Conservation (phyloP, 2,797 vertebrate species). For the Iguana delicatissima region DNA sequence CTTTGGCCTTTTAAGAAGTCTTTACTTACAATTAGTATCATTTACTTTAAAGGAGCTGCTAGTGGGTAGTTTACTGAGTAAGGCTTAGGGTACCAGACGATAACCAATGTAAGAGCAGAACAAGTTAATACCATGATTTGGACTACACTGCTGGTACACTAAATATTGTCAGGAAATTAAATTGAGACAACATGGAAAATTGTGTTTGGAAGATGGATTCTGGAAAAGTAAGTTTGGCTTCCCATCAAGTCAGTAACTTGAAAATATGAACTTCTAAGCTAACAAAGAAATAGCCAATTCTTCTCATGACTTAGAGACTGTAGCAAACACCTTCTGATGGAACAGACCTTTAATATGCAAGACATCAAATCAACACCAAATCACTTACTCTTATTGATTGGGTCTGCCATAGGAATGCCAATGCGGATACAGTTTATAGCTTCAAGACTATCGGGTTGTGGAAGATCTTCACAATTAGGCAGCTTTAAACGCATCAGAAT, state of each 20-base stretch:
- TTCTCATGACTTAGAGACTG: neutral
- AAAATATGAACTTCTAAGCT: accelerated
- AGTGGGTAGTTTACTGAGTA: neutral
- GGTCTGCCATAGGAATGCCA: slow-evolving; percentile 95
- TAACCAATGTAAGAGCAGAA: neutral
- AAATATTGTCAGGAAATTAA: neutral
- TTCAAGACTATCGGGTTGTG: slow-evolving; percentile 89
- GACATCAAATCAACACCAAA: accelerated
- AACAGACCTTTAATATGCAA: neutral
- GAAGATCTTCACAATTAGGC: slow-evolving; percentile 97
- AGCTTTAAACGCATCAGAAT: slow-evolving; percentile 96
- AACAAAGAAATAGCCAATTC: slow-evolving; percentile 15
- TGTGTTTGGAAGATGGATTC: neutral
- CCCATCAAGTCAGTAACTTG: accelerated
- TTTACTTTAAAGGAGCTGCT: accelerated
- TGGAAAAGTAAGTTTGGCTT: neutral
- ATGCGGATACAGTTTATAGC: slow-evolving; percentile 94
- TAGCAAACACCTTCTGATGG: neutral
- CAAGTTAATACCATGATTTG: neutral
- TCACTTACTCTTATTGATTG: slow-evolving; percentile 95
- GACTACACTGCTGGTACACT: neutral
- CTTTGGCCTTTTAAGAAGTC: neutral
- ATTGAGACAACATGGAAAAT: neutral
- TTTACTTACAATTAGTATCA: accelerated
- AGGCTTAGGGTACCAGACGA: accelerated